Conservation (phyloP, 2,797 vertebrate genomes). For the Rhyacichthys aspro region DNA sequence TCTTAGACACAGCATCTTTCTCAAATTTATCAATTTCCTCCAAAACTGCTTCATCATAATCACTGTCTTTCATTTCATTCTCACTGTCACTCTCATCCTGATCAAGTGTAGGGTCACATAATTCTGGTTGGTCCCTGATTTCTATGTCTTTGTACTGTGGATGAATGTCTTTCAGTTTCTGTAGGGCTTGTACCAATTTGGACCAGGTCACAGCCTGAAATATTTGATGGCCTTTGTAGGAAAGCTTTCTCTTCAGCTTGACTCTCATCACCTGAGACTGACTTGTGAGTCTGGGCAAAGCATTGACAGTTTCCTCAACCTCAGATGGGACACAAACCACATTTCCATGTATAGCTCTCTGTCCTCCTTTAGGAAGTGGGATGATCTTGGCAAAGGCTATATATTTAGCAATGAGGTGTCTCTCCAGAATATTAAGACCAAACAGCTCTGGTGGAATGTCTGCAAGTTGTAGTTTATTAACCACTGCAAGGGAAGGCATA, state of each 20-base stretch:
- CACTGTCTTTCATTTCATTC: neutral
- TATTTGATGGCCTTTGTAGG: slow-evolving; percentile 12
- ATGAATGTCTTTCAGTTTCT: neutral
- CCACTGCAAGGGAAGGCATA: no score
- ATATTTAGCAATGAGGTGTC: neutral
- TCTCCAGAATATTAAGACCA: neutral
- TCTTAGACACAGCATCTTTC: neutral
- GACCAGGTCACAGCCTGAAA: no score
- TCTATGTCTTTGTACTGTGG: neutral
- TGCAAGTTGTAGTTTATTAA: no score
- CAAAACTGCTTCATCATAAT: neutral
- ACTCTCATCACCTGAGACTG: slow-evolving; percentile 8
- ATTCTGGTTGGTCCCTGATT: neutral
- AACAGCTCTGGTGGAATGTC: neutral
- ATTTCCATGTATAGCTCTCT: neutral
- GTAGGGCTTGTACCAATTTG: no score
- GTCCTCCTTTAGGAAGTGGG: neutral
- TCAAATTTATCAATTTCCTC: neutral
- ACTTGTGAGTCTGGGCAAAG: slow-evolving; percentile 10
- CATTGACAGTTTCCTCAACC: neutral
- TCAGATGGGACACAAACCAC: slow-evolving; percentile 11
- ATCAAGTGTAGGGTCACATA: neutral
- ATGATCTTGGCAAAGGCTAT: neutral
- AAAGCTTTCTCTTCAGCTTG: slow-evolving; percentile 5
- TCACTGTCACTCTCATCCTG: neutral